Evolutionary conservation across 2,113 vertebrate genomes (phyloP), one percentile per base, ranked within the genome.

Genomic region (Lethenteron camtschaticum): DNA sequence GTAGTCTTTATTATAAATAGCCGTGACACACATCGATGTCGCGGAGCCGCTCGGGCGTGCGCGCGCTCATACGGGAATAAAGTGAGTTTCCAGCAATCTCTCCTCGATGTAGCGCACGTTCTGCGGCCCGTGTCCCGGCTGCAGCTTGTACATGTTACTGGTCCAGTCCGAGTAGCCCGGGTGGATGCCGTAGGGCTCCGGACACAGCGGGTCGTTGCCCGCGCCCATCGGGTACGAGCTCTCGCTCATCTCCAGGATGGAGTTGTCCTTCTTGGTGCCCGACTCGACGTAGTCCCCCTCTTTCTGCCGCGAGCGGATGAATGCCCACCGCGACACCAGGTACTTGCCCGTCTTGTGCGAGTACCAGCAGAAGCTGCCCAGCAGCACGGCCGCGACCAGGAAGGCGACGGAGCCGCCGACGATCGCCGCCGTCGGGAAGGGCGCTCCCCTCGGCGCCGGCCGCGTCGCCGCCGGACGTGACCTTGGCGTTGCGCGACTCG

Each of bases 251-350:
- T 94, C 89, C 74, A 94, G 78, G 70, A 94, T 91, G 70, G 85
- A 89, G 73, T 84, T 90, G 73, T 94, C 89, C 76, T 94, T 94
- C 79, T 94, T 94, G 71, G 89, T 94, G 73, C 89, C 89, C 0
- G 89, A 89, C 75, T 94, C 88, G 70, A 90, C 79, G 56, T 91
- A 91, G 75, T 89, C 86, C n/a, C n/a, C 63, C 2, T 88, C 87
- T 72, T 85, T 86, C 73, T 74, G 81, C 73, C 88, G 83, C 72
- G 75, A 83, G 60, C 78, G 78, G 72, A 82, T 83, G 69, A 79
- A 86, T 58, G 82, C 85, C 76, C 84, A 77, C 58, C 89, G 85
- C 69, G 75, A 82, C 57, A 89, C 88, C 70, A 85, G 81, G 70
- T 89, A 87, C 75, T 88, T 84, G 4, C 84, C 80, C 8, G 84